phyloP scores from a whole-genome alignment of 2,888 invertebrate species.

The Leptogaster cylindrica region DNA sequence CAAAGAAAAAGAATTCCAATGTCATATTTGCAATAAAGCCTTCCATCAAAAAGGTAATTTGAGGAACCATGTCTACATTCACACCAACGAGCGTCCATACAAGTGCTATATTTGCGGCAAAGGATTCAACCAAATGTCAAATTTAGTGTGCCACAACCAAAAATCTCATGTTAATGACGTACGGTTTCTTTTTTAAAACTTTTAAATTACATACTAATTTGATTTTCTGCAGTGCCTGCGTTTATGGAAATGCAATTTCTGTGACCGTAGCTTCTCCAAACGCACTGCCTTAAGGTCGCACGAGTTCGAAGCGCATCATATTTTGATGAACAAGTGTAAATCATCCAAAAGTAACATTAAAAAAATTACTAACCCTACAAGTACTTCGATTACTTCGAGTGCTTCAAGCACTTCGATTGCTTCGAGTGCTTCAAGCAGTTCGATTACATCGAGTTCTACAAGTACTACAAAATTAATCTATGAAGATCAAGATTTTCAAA shows the following conservation, averaged over 20 bases:
- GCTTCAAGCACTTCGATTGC: conserved; percentile 4
- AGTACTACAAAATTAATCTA: conserved; percentile 35
- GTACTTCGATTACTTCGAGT: too few relatives aligned
- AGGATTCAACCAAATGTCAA: conserved; percentile 82
- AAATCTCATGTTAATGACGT: conserved; percentile 44
- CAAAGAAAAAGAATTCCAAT: conserved; percentile 74
- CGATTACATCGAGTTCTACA: neutral
- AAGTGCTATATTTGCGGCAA: conserved; percentile 76
- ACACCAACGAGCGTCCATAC: conserved; percentile 79
- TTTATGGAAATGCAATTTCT: conserved; percentile 41
- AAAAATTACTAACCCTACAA: neutral
- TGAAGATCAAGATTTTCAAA: conserved; percentile 49
- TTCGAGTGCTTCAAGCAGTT: neutral
- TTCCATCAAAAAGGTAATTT: conserved; percentile 86
- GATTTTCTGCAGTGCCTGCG: neutral
- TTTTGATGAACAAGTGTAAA: too few relatives aligned
- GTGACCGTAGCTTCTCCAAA: conserved; percentile 44
- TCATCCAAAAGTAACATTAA: conserved; percentile 11
- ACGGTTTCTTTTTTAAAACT: neutral
- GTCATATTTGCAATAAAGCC: conserved; percentile 76
- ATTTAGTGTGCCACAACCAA: conserved; percentile 76
- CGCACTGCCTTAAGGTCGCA: conserved; percentile 42
- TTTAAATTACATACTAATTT: neutral
- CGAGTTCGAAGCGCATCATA: conserved; percentile 44
- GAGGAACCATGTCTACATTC: conserved; percentile 78